Evolutionary conservation across 2,113 vertebrate species (phyloP).

Genomic region (Percina caprodes): DNA sequence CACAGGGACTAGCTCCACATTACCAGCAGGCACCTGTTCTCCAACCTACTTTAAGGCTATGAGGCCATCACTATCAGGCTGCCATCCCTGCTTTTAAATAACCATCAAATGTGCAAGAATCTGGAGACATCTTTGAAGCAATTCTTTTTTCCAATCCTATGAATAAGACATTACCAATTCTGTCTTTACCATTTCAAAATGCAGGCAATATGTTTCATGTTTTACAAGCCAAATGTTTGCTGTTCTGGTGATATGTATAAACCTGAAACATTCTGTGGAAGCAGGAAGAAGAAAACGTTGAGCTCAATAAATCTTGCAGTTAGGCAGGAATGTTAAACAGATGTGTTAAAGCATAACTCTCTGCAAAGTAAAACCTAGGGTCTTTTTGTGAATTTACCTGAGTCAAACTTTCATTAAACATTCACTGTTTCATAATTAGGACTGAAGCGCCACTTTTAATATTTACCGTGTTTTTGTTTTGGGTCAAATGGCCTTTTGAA

Average conservation of each 20-base stretch:
- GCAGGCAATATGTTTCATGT: slow-evolving; percentile 28
- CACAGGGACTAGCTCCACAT: slow-evolving; percentile 82
- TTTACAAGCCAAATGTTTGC: slow-evolving; percentile 66
- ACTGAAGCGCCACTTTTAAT: too few species aligned
- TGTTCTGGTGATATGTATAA: slow-evolving; percentile 58
- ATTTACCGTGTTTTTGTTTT: too few species aligned
- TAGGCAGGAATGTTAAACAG: slow-evolving; percentile 66
- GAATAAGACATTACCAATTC: slow-evolving; percentile 1
- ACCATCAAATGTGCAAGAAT: slow-evolving; percentile 31
- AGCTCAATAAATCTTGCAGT: slow-evolving; percentile 58
- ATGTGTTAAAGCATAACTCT: slow-evolving; percentile 42
- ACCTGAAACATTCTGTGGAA: slow-evolving; percentile 52
- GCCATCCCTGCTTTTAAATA: slow-evolving; percentile 55
- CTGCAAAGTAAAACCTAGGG: too few species aligned
- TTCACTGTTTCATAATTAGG: too few species aligned
- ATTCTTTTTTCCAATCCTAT: slow-evolving; percentile 3
- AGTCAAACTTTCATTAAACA: too few species aligned
- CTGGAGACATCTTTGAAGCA: slow-evolving; percentile 2
- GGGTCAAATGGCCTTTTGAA: too few species aligned
- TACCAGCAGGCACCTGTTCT: slow-evolving; percentile 78
- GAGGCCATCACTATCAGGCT: slow-evolving; percentile 39
- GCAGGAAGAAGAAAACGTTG: slow-evolving; percentile 33
- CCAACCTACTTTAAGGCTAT: slow-evolving; percentile 76
- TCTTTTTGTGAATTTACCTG: too few species aligned
- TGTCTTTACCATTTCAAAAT: slow-evolving; percentile 37